phyloP scores from a whole-genome alignment of 2,113 vertebrate genomes.

The Prietella phreatophila region DNA sequence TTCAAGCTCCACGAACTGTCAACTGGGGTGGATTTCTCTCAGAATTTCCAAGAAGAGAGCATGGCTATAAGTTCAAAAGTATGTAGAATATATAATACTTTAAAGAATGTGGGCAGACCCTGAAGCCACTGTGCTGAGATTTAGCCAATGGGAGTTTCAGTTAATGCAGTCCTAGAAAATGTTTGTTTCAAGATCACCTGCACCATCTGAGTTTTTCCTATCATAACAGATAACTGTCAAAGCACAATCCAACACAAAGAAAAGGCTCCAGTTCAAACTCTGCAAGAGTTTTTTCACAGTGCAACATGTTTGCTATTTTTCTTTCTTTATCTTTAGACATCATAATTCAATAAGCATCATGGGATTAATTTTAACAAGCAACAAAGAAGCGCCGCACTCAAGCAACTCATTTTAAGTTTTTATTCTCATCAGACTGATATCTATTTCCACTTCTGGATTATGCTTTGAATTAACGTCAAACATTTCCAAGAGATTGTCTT shows the following conservation, averaged over 20 bases:
- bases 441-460: background rate
- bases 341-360: background rate
- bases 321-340: too few relatives aligned
- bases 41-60: constrained; percentile 1
- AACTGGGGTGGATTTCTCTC: background rate
- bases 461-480: background rate
- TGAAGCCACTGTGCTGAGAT: background rate
- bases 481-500: background rate
- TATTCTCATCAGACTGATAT: background rate
- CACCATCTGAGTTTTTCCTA: background rate
- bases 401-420: background rate
- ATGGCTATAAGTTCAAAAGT: background rate
- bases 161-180: background rate
- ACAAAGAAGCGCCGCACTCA: background rate
- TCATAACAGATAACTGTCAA: background rate
- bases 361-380: background rate
- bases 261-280: background rate
- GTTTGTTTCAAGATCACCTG: background rate
- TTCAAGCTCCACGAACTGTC: background rate
- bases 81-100: background rate
- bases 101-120: background rate
- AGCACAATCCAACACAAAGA: background rate
- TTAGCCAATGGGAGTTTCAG: background rate
- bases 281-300: too few relatives aligned
- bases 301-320: too few relatives aligned